Base-by-base conservation (phyloP, 2,113 vertebrate genomes). In the Oreochromis spilurus region DNA sequence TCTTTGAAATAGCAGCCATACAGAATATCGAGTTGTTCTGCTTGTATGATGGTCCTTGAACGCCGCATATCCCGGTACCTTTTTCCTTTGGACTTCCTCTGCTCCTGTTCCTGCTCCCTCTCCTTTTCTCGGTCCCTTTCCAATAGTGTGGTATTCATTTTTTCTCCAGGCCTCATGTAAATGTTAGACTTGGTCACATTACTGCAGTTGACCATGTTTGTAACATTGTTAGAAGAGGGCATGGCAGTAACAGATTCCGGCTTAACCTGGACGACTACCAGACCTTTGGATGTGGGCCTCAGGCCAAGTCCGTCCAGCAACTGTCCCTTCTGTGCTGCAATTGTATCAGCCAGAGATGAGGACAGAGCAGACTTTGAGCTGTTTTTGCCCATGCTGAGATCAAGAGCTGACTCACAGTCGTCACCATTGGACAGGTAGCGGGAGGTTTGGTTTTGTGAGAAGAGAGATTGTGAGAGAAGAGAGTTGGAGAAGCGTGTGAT, bases 1-100 rank as follows among this genome's bases (percentile, higher is more conserved):
- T 98, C 98, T 95, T 97, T 97, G 92, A 98, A 97, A 84, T 98
- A 98, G 96, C 98, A 98, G 36, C 97, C 97, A 67, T 97, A 98
- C 19, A 98, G 95, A 77, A 98, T 96, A 90, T 98, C 97, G n/a
- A 98, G 96, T 89, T 98, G 98, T 82, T 98, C 97, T 0, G 98
- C 97, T 89, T 98, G 95, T 90, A 98, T 98, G 84, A 98, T 98
- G 78, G 98, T 98, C 19, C 98, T 96, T 14, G 98, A 97, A 48
- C 97, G 97, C 38, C 96, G 90, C 96, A 96, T 97, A 78, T 97
- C 96, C 21, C 94, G 93, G 78, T 96, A 97, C 17, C 96, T 81
- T 52, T 94, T 94, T 70, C 93, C 94, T 93, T 96, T 96, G 21
- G 94, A 90, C 87, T 93, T 95, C 52, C 94, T 95, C 83, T 93